phyloP scores from a whole-genome alignment of 2,113 vertebrate species.

The Cercopithecus mona region DNA sequence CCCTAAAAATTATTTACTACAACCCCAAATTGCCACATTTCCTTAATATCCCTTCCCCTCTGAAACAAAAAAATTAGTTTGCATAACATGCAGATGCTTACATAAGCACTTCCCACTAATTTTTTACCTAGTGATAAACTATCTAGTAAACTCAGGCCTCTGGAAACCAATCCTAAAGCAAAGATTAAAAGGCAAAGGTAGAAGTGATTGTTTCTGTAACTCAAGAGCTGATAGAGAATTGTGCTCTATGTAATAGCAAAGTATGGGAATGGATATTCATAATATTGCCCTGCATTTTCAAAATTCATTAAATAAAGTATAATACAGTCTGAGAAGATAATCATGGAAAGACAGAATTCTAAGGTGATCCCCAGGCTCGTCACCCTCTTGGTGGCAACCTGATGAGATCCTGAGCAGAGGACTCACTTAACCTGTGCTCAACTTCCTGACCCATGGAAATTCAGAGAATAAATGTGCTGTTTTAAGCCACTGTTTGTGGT shows the following conservation, averaged over 20 bases:
- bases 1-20: background rate
- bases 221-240: background rate
- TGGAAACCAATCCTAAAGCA: slow-evolving; percentile 34
- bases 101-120: background rate
- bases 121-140: background rate
- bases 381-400: background rate
- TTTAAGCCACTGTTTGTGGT: background rate
- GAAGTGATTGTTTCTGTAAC: background rate
- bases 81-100: too few relatives aligned
- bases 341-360: background rate
- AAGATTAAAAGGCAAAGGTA: background rate
- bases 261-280: background rate
- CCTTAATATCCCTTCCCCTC: background rate
- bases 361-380: background rate
- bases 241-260: background rate
- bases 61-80: background rate
- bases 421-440: background rate
- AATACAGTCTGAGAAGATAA: background rate
- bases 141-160: background rate
- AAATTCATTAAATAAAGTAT: background rate
- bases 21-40: background rate
- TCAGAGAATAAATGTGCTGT: background rate
- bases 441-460: background rate
- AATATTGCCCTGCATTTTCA: background rate
- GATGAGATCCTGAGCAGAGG: background rate